Percentiles rank a stretch among this genome's conserved stretches.
These are phyloP conservation scores for Aphidius colemani DNA, from an alignment of 2,888 invertebrate genomes.

Conservation along the genomic window DNA sequence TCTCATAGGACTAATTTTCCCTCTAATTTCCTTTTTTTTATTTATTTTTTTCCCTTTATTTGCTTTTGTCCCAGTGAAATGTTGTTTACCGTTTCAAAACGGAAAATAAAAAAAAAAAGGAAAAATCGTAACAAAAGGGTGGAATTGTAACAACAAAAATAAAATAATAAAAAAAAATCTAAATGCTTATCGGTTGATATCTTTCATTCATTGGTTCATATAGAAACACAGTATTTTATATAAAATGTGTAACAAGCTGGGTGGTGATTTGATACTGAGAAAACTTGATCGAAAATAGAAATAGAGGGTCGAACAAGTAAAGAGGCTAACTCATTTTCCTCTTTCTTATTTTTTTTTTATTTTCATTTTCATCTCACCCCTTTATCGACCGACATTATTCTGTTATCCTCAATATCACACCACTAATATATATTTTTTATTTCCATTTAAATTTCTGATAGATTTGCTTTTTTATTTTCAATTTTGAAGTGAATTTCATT, in stretches of 20 bases:
- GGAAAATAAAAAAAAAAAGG: neutral
- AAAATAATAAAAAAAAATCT: neutral
- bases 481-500: too few species aligned
- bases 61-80: too few species aligned
- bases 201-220: neutral
- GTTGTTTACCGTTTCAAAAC: too few species aligned
- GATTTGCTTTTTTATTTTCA: too few species aligned
- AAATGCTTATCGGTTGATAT: slow-evolving; percentile 2
- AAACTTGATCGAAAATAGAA: neutral
- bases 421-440: too few species aligned
- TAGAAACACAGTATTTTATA: too few species aligned
- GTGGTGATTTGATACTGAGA: neutral
- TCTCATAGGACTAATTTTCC: neutral
- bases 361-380: neutral
- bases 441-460: too few species aligned
- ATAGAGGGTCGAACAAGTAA: slow-evolving; percentile 12
- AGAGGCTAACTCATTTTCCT: slow-evolving; percentile 13
- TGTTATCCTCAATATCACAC: neutral
- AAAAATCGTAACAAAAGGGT: neutral
- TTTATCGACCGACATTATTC: neutral
- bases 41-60: too few species aligned
- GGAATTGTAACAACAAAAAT: neutral
- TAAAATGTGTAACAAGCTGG: too few species aligned
- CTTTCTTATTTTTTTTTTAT: slow-evolving; percentile 3
- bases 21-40: too few species aligned